Conservation (phyloP, 2,888 invertebrate genomes). For the Timandra comae region DNA sequence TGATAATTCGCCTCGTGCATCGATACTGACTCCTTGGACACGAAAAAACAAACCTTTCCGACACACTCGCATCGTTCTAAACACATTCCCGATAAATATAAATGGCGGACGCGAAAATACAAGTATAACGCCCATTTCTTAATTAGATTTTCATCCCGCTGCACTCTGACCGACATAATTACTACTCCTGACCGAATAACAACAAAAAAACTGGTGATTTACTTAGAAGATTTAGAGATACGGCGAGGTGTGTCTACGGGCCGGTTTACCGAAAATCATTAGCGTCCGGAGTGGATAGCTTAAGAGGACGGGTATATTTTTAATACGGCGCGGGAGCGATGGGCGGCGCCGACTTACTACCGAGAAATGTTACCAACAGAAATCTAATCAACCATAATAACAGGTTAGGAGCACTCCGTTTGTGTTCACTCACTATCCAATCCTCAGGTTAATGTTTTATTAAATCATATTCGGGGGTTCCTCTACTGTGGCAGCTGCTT, state of each 20-base stretch:
- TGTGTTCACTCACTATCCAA: conserved; percentile 68
- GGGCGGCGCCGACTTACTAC: conserved; percentile 72
- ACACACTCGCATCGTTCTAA: conserved; percentile 28
- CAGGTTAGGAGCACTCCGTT: conserved; percentile 71
- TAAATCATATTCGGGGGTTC: conserved; percentile 69
- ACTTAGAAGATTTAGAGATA: conserved; percentile 70
- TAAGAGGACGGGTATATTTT: conserved; percentile 71
- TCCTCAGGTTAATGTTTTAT: conserved; percentile 68
- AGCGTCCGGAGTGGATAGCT: conserved; percentile 66
- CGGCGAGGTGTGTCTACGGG: conserved; percentile 62
- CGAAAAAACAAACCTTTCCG: conserved; percentile 33
- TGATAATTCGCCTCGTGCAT: conserved; percentile 56
- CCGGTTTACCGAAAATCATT: conserved; percentile 76
- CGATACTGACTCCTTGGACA: conserved; percentile 37
- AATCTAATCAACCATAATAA: conserved; percentile 77
- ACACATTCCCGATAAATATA: conserved; percentile 38
- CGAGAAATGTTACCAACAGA: conserved; percentile 76
- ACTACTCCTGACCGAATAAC: conserved; percentile 68
- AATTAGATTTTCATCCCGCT: conserved; percentile 72
- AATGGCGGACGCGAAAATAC: conserved; percentile 55
- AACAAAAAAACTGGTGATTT: conserved; percentile 68
- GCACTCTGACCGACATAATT: conserved; percentile 77
- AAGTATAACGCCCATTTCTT: conserved; percentile 61
- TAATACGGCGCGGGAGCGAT: conserved; percentile 73
- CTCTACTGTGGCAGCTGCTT: too few relatives aligned